These are phyloP conservation scores for Pitta sordida DNA, from an alignment of 2,113 vertebrate species.

Conservation along the genomic window DNA sequence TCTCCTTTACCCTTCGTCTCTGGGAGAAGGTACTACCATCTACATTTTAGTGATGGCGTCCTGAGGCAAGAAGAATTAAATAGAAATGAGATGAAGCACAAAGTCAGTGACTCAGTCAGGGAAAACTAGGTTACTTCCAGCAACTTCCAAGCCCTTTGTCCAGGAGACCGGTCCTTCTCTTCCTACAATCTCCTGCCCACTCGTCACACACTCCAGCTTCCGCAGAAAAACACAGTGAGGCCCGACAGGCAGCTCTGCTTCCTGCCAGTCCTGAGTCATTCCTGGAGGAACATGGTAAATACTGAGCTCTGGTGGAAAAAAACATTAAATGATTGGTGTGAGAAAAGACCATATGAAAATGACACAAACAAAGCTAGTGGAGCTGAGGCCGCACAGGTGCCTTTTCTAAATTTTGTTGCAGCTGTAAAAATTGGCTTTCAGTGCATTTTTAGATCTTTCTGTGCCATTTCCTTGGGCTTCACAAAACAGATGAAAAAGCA, in stretches of 20 bases:
- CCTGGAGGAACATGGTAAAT: slow-evolving; percentile 39
- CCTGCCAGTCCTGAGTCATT: slow-evolving; percentile 62
- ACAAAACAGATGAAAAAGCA: background rate
- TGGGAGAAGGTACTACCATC: background rate
- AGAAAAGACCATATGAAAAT: slow-evolving; percentile 8
- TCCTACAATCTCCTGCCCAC: slow-evolving; percentile 53
- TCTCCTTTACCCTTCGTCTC: background rate
- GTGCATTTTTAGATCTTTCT: background rate
- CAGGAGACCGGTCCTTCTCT: background rate
- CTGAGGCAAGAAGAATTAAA: background rate
- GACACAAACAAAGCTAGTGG: slow-evolving; percentile 2
- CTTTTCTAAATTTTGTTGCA: slow-evolving; percentile 1
- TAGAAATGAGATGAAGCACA: background rate
- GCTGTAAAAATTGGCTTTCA: background rate
- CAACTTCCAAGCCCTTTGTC: slow-evolving; percentile 35
- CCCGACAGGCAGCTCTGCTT: slow-evolving; percentile 42
- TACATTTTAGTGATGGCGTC: background rate
- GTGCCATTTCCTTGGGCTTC: background rate
- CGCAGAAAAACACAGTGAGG: slow-evolving; percentile 28
- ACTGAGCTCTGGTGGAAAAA: slow-evolving; percentile 30
- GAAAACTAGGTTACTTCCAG: slow-evolving; percentile 26
- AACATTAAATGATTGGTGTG: background rate
- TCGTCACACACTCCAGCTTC: slow-evolving; percentile 26
- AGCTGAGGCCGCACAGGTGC: background rate
- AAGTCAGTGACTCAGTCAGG: background rate